phyloP scores from a whole-genome alignment of 2,113 vertebrate genomes.

The Sturnira hondurensis region DNA sequence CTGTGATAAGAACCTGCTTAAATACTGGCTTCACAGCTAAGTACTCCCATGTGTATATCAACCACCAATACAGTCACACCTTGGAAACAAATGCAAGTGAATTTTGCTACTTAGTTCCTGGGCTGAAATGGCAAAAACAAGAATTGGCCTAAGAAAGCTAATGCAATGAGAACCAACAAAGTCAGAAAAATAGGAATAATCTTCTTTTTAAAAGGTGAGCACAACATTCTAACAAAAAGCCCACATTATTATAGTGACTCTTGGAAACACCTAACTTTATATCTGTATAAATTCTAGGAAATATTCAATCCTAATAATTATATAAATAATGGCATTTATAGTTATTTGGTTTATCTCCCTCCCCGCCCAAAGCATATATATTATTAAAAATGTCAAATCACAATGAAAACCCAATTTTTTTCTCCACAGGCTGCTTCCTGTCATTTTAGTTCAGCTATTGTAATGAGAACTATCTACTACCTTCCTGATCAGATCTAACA shows the following conservation, averaged over 20 bases:
- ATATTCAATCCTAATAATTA: not conserved
- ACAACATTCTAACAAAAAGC: not conserved
- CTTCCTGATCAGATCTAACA: not conserved
- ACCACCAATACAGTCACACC: accelerated
- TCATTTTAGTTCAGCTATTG: not conserved
- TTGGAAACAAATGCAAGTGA: not conserved
- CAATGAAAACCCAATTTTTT: not conserved
- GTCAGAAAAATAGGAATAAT: not conserved
- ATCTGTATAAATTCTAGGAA: not conserved
- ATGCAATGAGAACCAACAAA: not conserved
- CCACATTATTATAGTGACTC: not conserved
- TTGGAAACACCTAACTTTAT: not conserved
- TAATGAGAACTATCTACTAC: not conserved
- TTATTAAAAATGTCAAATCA: not conserved
- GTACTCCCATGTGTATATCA: accelerated
- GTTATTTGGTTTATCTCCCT: not conserved
- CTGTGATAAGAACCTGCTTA: not conserved
- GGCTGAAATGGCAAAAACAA: not conserved
- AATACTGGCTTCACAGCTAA: not conserved
- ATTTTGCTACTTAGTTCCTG: not conserved
- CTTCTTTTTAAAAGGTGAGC: not conserved
- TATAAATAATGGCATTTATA: not conserved
- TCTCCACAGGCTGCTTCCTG: not conserved
- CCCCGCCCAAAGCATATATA: not conserved
- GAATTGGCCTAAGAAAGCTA: not conserved